Conservation (phyloP, 2,888 invertebrate species). For the Phragmatobia fuliginosa region DNA sequence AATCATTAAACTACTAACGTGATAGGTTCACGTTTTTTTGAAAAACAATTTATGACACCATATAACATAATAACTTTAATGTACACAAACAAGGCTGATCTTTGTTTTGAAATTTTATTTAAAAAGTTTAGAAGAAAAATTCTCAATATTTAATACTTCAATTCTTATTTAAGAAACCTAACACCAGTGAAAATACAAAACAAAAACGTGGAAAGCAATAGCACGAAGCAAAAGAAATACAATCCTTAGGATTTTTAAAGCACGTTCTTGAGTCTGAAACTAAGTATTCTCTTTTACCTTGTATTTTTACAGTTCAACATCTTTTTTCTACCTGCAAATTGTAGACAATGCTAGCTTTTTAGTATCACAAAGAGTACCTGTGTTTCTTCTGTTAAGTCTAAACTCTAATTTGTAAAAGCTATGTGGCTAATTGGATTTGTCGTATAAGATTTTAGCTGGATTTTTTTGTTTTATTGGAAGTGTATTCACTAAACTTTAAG, state of each 20-base stretch:
- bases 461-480: constrained; percentile 6
- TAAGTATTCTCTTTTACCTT: constrained; percentile 31
- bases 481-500: too few species aligned
- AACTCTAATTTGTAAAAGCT: constrained; percentile 44
- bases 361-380: constrained; percentile 31
- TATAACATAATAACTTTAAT: too few species aligned
- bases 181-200: constrained; percentile 27
- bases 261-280: constrained; percentile 35
- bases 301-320: constrained; percentile 35
- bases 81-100: too few species aligned
- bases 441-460: constrained; percentile 24
- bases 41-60: too few species aligned
- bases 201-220: constrained; percentile 31
- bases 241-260: constrained; percentile 33
- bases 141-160: constrained; percentile 22
- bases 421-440: constrained; percentile 38
- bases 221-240: constrained; percentile 18
- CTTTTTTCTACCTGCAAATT: constrained; percentile 30
- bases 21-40: too few species aligned
- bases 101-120: too few species aligned
- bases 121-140: background rate
- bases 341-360: constrained; percentile 38
- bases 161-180: constrained; percentile 17
- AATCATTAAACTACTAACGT: too few species aligned
- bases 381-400: constrained; percentile 39